Evolutionary conservation across 2,888 invertebrate species (phyloP).

Genomic region (Caenorhabditis imperialis): DNA sequence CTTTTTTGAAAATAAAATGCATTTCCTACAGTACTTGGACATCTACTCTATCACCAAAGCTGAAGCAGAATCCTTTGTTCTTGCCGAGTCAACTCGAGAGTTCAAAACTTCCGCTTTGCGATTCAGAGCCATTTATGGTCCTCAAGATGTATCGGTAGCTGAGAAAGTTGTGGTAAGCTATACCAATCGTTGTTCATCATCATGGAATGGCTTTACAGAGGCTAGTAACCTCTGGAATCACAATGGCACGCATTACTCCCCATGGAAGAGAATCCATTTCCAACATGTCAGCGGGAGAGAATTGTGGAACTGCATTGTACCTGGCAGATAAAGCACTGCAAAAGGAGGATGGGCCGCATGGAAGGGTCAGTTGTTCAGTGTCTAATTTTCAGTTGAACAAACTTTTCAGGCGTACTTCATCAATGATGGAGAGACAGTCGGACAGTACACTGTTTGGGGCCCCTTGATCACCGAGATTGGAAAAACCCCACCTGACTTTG

Average conservation of each 20-base stretch:
- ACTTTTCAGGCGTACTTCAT: conserved; percentile 25
- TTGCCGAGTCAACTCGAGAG: background rate
- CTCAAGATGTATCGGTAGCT: conserved; percentile 23
- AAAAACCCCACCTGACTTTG: background rate
- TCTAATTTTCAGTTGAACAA: background rate
- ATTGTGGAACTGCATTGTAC: conserved; percentile 21
- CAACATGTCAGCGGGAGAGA: conserved; percentile 17
- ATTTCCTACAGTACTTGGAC: conserved; percentile 38
- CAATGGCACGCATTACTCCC: background rate
- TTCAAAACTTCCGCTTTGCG: conserved; percentile 23
- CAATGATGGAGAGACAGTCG: conserved; percentile 8
- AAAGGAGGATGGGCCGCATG: conserved; percentile 2
- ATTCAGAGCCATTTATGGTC: conserved; percentile 37
- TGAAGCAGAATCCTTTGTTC: conserved; percentile 3
- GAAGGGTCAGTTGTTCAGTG: conserved; percentile 11
- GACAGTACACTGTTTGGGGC: conserved; percentile 24
- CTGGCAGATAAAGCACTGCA: conserved; percentile 21
- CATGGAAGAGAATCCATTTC: conserved; percentile 16
- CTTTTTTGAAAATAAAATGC: too few species aligned
- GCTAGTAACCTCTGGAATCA: conserved; percentile 2
- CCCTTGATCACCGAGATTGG: conserved; percentile 17
- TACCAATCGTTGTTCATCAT: background rate
- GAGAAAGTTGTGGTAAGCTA: conserved; percentile 33
- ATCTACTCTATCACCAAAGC: conserved; percentile 26
- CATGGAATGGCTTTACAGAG: background rate